Evolutionary conservation across 1,140 invertebrate genomes (phyloP).

Genomic region (Lucilia sericata): DNA sequence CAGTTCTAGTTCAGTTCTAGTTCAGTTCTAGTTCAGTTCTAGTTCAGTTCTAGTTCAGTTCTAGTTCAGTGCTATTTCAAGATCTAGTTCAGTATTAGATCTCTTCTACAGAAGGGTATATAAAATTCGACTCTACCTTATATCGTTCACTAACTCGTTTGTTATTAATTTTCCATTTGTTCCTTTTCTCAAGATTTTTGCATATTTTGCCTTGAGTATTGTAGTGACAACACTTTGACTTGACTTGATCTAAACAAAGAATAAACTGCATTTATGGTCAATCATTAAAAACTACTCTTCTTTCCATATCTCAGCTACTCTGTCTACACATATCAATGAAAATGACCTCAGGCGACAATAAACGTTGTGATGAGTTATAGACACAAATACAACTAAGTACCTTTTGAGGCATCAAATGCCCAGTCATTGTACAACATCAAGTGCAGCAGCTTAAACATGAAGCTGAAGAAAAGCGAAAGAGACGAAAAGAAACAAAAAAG

Average conservation of each 20-base stretch:
- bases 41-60: no score
- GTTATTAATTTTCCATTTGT: background rate
- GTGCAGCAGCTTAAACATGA: background rate
- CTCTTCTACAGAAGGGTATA: no score
- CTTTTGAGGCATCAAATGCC: background rate
- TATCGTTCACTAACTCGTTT: background rate
- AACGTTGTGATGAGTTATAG: slow-evolving; percentile 21
- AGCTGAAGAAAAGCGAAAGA: background rate
- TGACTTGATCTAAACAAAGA: background rate
- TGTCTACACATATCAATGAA: background rate
- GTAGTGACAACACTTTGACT: slow-evolving; percentile 25
- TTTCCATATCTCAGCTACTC: background rate
- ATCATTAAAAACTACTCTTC: background rate
- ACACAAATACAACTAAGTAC: background rate
- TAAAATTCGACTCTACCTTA: no score
- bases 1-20: no score
- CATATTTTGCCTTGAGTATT: slow-evolving; percentile 1
- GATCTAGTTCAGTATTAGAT: no score
- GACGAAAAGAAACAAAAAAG: background rate
- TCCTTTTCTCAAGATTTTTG: background rate
- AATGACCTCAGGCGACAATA: slow-evolving; percentile 24
- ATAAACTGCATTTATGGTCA: background rate
- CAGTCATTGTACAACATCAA: background rate
- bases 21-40: no score
- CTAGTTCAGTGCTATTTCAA: no score